These are phyloP conservation scores for Octonoba sinensis DNA, from an alignment of 2,888 invertebrate genomes.

Conservation along the genomic window DNA sequence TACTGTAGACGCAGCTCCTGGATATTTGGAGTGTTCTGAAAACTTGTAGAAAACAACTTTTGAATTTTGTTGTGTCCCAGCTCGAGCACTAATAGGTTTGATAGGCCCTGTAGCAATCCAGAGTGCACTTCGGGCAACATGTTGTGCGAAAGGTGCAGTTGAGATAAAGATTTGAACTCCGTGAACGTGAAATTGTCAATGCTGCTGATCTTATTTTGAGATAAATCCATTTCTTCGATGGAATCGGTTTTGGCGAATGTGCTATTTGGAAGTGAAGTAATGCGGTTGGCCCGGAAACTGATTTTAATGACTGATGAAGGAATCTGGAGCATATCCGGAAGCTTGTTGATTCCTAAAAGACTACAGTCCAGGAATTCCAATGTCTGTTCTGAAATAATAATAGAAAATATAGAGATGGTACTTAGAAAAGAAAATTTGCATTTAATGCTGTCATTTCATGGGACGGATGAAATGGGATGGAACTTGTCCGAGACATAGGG, in stretches of 20 bases:
- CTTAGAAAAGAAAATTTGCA: too few species aligned
- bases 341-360: conserved; percentile 1
- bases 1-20: conserved; percentile 43
- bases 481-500: too few species aligned
- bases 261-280: conserved; percentile 2
- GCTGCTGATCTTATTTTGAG: conserved; percentile 18
- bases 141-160: conserved; percentile 44
- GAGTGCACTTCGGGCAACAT: conserved; percentile 15
- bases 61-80: conserved; percentile 71
- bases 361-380: conserved; percentile 44
- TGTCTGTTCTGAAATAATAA: conserved; percentile 11
- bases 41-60: conserved; percentile 1
- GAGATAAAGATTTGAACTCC: conserved; percentile 22
- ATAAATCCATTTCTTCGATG: conserved; percentile 42
- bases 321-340: conserved; percentile 26
- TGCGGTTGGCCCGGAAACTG: conserved; percentile 30
- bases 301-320: neutral
- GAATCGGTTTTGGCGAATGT: conserved; percentile 30
- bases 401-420: neutral
- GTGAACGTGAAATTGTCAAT: conserved; percentile 41
- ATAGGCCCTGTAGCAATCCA: conserved; percentile 39
- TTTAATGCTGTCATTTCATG: neutral
- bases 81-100: conserved; percentile 58
- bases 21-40: conserved; percentile 16
- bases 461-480: too few species aligned